Evolutionary conservation across 2,797 vertebrate genomes (phyloP).

Genomic region (Psittacula echo): DNA sequence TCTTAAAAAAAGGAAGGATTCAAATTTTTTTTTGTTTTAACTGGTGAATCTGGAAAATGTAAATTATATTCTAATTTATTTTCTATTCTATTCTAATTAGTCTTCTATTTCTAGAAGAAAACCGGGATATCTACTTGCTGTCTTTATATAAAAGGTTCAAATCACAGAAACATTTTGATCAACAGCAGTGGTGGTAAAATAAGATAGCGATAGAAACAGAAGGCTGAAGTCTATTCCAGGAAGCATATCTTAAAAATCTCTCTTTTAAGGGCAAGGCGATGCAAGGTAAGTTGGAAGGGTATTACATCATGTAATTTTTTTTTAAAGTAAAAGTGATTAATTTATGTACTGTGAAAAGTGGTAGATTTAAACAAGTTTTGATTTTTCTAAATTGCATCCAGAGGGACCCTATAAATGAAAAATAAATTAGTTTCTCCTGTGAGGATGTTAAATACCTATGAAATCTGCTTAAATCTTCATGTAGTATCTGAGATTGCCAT

Average conservation of each 20-base stretch:
- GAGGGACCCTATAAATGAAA: neutral
- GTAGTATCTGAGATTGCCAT: neutral
- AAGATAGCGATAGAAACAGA: neutral
- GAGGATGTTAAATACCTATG: neutral
- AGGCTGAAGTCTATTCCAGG: neutral
- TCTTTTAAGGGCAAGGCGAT: neutral
- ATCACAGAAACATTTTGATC: neutral
- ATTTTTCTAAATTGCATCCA: neutral
- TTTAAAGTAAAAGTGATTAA: neutral
- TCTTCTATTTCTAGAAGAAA: neutral
- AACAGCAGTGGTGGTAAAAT: neutral
- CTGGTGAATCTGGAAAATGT: neutral
- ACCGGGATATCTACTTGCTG: neutral
- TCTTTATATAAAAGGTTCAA: neutral
- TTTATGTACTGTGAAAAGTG: neutral
- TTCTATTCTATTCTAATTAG: too few relatives aligned
- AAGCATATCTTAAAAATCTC: neutral
- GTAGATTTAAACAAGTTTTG: neutral
- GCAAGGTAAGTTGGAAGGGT: neutral
- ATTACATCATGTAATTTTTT: neutral
- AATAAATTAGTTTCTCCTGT: neutral
- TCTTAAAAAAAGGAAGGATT: neutral
- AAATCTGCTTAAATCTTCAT: neutral
- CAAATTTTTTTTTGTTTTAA: neutral
- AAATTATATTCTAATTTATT: neutral